Conservation (phyloP, 2,113 vertebrate species). For the Aptenodytes patagonicus region DNA sequence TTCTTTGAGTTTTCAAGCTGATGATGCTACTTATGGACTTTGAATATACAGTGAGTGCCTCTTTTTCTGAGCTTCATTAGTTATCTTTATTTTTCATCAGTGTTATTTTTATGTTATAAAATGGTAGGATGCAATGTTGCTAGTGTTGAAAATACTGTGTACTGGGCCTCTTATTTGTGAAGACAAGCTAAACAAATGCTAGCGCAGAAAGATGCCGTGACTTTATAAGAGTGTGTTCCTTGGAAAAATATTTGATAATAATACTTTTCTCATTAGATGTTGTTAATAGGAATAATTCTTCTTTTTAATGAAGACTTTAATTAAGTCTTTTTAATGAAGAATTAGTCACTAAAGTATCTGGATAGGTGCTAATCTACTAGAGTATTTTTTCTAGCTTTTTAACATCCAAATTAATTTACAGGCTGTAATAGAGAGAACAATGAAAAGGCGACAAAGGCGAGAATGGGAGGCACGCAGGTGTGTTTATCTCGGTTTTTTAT, state of each 20-base stretch:
- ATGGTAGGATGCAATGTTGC: background rate
- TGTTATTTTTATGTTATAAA: background rate
- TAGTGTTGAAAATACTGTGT: background rate
- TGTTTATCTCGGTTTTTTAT: background rate
- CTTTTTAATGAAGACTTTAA: background rate
- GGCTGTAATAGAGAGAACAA: constrained; percentile 85
- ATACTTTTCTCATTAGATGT: background rate
- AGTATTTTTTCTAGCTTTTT: background rate
- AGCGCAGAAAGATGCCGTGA: background rate
- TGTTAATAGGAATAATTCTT: background rate
- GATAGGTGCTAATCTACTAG: background rate
- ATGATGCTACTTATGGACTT: background rate
- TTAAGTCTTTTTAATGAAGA: background rate
- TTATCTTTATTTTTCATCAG: background rate
- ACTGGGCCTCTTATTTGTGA: background rate
- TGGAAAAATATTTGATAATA: background rate
- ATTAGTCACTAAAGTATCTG: background rate
- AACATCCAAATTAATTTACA: constrained; percentile 45
- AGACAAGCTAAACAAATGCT: background rate
- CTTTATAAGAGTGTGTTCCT: background rate
- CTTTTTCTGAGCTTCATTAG: background rate
- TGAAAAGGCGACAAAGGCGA: constrained; percentile 80
- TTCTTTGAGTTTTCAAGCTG: background rate
- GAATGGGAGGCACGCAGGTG: constrained; percentile 94
- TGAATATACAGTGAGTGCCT: background rate